Evolutionary conservation across 2,113 vertebrate species (phyloP), one percentile per base, ranked within the genome.

Genomic region (Megaleporinus macrocephalus): DNA sequence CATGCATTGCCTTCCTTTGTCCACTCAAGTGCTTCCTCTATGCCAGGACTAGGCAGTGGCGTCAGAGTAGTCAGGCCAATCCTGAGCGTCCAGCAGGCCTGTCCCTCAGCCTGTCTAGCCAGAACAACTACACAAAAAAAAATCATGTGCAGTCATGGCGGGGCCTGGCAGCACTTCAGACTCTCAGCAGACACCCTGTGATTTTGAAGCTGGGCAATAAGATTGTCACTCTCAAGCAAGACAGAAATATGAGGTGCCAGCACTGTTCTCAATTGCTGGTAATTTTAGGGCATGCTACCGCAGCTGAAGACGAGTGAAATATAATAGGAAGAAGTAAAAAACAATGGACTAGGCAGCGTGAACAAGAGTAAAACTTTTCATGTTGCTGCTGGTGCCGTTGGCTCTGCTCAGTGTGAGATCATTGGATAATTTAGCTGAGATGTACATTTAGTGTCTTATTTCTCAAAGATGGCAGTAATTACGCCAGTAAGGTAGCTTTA

Each of bases 11-110:
- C 80, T 82, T 81, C 57, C 83, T 85, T 88, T 90, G 86, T 90
- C 84, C 82, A 49, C 57, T 62, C 55, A 65, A 80, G 81, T 59
- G 66, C 78, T 89, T 87, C 86, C 86, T 75, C 82, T 20, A 68
- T 66, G 44, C 72, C 68, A 53, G 78, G 76, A 81, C 79, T 68
- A 59, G 78, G n/a, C 44, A 63, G 55, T 26, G 77, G 74, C 71
- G 62, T 76, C 84, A 72, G 59, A 62, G 7, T n/a, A 57, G 87
- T 87, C 82, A 88, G 89, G 81, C 15, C 74, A 77, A 89, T 92
- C 89, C 88, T 86, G 86, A 86, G 89, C 57, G 74, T 80, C 10
- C 41, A 44, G 84, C 65, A 83, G 87, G 87, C 53, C 53, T 55
- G 53, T 22, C 18, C 20, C 53, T 22, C 4, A 22, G 53, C 20